Conservation (phyloP, 1,140 invertebrate species). For the Drosophila tsacasi region DNA sequence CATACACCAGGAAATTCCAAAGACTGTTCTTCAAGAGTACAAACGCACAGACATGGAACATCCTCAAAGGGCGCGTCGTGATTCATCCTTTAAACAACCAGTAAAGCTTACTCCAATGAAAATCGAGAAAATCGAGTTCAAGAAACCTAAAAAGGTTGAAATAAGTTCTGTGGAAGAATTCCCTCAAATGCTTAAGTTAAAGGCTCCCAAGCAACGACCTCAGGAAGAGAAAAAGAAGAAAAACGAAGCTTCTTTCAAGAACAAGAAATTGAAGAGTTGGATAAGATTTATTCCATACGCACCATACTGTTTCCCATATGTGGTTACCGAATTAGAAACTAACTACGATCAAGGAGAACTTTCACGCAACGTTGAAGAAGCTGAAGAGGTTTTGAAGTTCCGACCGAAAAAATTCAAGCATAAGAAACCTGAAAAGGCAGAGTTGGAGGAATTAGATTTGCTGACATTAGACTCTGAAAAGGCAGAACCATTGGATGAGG, state of each 20-base stretch:
- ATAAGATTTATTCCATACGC: slow-evolving; percentile 76
- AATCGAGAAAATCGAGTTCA: slow-evolving; percentile 74
- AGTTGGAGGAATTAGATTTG: slow-evolving; percentile 62
- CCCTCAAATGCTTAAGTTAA: slow-evolving; percentile 80
- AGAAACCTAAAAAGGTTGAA: slow-evolving; percentile 66
- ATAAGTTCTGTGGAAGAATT: slow-evolving; percentile 77
- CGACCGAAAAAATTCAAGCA: slow-evolving; percentile 72
- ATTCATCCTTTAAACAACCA: slow-evolving; percentile 73
- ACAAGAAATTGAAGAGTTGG: slow-evolving; percentile 78
- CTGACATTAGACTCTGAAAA: slow-evolving; percentile 56
- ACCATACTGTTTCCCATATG: slow-evolving; percentile 70
- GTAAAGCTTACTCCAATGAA: slow-evolving; percentile 74
- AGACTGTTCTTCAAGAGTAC: slow-evolving; percentile 80
- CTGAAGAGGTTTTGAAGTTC: slow-evolving; percentile 65
- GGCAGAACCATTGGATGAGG: slow-evolving; percentile 29
- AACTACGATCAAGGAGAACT: slow-evolving; percentile 68
- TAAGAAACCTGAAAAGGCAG: slow-evolving; percentile 45
- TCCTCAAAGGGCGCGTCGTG: slow-evolving; percentile 74
- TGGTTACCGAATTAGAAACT: slow-evolving; percentile 63
- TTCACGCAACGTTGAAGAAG: slow-evolving; percentile 80
- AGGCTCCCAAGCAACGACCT: slow-evolving; percentile 84
- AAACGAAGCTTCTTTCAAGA: slow-evolving; percentile 72
- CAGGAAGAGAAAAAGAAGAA: slow-evolving; percentile 84
- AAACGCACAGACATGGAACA: slow-evolving; percentile 72
- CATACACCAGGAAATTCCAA: slow-evolving; percentile 83